phyloP scores from a whole-genome alignment of 2,888 invertebrate genomes.

The Hydraecia micacea region DNA sequence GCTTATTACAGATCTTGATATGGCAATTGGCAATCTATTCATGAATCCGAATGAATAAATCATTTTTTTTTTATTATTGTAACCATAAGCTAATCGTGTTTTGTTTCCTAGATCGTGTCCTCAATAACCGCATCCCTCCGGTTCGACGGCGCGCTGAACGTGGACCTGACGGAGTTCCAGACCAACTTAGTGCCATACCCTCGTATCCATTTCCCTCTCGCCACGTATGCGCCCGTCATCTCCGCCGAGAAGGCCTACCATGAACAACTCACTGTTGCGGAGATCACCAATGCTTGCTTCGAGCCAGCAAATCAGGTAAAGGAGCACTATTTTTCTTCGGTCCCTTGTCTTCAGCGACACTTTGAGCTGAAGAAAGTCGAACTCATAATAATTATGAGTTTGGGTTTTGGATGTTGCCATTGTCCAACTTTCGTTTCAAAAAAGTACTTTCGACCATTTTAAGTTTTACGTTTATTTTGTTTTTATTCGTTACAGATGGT shows the following conservation, averaged over 20 bases:
- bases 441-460: not conserved
- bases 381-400: not conserved
- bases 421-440: not conserved
- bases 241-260: slow-evolving; percentile 98
- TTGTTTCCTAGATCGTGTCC: slow-evolving; percentile 93
- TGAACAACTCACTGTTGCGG: slow-evolving; percentile 96
- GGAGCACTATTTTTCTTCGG: not conserved
- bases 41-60: not conserved
- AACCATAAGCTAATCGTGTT: not conserved
- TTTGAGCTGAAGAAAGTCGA: not conserved
- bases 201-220: slow-evolving; percentile 98
- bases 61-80: not conserved
- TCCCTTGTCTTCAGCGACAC: not conserved
- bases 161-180: slow-evolving; percentile 98
- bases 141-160: slow-evolving; percentile 97
- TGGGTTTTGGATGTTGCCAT: not conserved
- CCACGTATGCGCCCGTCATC: slow-evolving; percentile 97
- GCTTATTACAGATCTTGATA: not conserved
- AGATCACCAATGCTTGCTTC: slow-evolving; percentile 98
- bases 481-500: slow-evolving; percentile 92
- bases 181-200: slow-evolving; percentile 98
- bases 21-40: not conserved
- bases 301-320: slow-evolving; percentile 96
- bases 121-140: slow-evolving; percentile 98
- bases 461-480: not conserved